Conservation (phyloP, 1,140 invertebrate genomes). For the Megalopta genalis region DNA sequence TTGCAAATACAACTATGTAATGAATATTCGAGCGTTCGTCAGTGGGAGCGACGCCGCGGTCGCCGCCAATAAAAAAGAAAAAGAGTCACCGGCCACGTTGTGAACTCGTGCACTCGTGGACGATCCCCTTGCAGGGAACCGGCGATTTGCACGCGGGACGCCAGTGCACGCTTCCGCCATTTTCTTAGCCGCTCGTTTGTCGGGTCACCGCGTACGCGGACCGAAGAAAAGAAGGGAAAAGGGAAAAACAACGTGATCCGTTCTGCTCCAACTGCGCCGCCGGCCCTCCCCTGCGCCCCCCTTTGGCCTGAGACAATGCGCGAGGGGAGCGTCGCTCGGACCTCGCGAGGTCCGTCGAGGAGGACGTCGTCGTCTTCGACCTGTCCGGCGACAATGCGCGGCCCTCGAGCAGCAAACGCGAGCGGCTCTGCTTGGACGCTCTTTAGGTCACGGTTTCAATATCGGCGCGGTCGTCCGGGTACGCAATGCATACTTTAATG, state of each 20-base stretch:
- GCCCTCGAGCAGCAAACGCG: neutral
- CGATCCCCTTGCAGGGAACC: neutral
- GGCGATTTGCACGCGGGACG: too few species aligned
- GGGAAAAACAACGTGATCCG: slow-evolving; percentile 11
- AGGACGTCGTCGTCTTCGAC: neutral
- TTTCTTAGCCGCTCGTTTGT: slow-evolving; percentile 1
- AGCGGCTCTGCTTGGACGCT: neutral
- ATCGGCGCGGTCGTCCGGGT: slow-evolving; percentile 16
- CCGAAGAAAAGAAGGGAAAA: neutral
- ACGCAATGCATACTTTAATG: neutral
- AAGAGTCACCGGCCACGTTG: slow-evolving; percentile 51
- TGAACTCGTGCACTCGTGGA: slow-evolving; percentile 44
- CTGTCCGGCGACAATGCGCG: too few species aligned
- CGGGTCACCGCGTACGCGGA: neutral
- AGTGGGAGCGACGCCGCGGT: slow-evolving; percentile 71
- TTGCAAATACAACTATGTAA: slow-evolving; percentile 75
- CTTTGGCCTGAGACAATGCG: neutral
- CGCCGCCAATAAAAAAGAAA: slow-evolving; percentile 69
- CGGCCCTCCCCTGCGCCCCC: neutral
- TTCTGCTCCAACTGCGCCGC: neutral
- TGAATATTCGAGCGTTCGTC: slow-evolving; percentile 76
- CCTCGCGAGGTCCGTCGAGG: neutral
- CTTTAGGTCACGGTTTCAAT: neutral
- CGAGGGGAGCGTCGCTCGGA: neutral
- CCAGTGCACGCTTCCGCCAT: neutral